Conservation (phyloP, 2,797 vertebrate genomes). For the Psittacula derbiana region DNA sequence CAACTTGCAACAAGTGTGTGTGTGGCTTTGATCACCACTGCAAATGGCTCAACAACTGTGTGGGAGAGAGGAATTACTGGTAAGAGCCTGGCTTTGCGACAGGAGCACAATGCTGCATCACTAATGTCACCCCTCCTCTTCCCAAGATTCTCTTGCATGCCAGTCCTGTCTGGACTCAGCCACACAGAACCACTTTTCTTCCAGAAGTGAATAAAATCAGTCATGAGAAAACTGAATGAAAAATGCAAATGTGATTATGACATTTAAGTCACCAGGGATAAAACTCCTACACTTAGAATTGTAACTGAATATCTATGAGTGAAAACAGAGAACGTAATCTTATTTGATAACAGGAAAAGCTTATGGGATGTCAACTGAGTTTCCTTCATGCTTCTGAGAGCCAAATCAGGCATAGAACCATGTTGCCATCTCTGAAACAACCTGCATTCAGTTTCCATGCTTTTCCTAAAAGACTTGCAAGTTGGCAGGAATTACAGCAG, state of each 20-base stretch:
- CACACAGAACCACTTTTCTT: neutral
- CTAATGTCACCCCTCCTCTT: neutral
- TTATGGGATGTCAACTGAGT: neutral
- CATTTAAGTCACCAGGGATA: neutral
- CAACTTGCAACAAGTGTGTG: slow-evolving; percentile 95
- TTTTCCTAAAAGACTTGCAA: neutral
- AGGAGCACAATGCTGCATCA: neutral
- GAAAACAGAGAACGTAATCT: neutral
- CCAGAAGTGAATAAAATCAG: neutral
- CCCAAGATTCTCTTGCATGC: neutral
- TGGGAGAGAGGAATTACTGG: slow-evolving; percentile 96
- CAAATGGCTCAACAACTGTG: slow-evolving; percentile 98
- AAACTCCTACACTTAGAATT: neutral
- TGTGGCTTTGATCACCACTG: slow-evolving; percentile 97
- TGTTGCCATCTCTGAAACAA: neutral
- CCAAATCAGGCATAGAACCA: neutral
- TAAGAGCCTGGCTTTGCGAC: slow-evolving; percentile 66
- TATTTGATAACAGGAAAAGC: neutral
- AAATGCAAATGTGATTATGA: neutral
- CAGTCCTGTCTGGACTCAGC: neutral
- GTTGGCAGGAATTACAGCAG: neutral
- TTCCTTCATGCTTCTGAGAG: neutral
- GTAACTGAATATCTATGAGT: neutral
- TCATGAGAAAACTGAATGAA: neutral
- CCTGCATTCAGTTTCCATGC: neutral